Percentiles rank a stretch among this genome's conserved stretches.
Conservation (phyloP, 64 coral and sea anemone genomes). For the Montipora efflorescens region DNA sequence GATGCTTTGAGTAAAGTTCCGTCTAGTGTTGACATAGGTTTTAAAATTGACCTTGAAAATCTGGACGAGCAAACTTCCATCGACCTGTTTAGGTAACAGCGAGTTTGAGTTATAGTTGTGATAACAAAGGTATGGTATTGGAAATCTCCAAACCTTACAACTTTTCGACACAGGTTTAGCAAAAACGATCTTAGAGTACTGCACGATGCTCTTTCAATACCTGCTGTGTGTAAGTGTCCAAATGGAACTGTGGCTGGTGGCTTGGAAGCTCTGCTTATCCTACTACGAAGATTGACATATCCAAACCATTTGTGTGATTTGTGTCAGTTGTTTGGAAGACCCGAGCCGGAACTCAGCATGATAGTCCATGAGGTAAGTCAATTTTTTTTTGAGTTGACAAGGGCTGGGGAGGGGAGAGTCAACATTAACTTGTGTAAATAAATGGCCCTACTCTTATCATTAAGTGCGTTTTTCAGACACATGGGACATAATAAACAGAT, state of each 20-base stretch:
- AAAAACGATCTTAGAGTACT: conserved; percentile 58
- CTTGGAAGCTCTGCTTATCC: conserved; percentile 55
- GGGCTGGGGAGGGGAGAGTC: background rate
- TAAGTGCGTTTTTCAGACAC: background rate
- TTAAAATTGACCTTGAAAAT: conserved; percentile 68
- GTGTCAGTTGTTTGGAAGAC: conserved; percentile 49
- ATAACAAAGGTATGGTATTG: conserved; percentile 32
- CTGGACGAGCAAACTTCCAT: conserved; percentile 48
- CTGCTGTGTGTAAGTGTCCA: conserved; percentile 59
- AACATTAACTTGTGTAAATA: background rate
- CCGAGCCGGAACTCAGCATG: conserved; percentile 48
- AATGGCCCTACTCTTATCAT: background rate
- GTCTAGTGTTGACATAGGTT: conserved; percentile 38
- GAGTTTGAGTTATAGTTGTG: background rate
- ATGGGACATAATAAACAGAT: too few relatives aligned
- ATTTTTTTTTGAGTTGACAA: background rate
- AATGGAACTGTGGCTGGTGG: conserved; percentile 71
- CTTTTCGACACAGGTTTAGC: conserved; percentile 32
- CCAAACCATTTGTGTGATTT: conserved; percentile 65
- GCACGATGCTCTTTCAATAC: conserved; percentile 52
- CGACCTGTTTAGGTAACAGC: conserved; percentile 36
- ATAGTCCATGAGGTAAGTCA: conserved; percentile 43
- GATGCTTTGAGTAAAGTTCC: conserved; percentile 55
- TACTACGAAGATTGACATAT: conserved; percentile 52
- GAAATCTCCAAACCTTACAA: conserved; percentile 10